Conservation (phyloP, 2,888 invertebrate species). For the Seladonia tumulorum region DNA sequence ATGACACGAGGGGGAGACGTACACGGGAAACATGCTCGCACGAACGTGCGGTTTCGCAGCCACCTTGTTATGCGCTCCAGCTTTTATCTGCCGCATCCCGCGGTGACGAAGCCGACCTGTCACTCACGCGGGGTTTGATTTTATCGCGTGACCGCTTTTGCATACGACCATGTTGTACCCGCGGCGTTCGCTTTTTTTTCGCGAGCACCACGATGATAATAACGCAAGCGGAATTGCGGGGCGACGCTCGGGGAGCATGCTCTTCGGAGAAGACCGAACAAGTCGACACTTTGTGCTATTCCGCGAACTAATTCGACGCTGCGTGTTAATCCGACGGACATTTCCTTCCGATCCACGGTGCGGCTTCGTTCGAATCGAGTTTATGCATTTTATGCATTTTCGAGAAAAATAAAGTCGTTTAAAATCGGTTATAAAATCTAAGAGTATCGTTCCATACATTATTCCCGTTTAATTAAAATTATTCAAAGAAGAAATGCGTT, state of each 20-base stretch:
- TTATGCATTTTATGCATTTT: not conserved
- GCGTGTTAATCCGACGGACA: not conserved
- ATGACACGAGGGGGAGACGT: conserved; percentile 22
- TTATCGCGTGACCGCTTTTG: conserved; percentile 74
- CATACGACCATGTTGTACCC: conserved; percentile 48
- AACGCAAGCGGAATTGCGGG: conserved; percentile 3
- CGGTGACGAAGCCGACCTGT: conserved; percentile 78
- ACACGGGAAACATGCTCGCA: conserved; percentile 35
- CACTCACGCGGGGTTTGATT: conserved; percentile 79
- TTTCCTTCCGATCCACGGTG: not conserved
- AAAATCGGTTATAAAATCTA: too few species aligned
- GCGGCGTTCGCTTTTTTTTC: conserved; percentile 19
- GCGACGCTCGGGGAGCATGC: not conserved
- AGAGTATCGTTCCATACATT: too few species aligned
- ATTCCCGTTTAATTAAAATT: too few species aligned
- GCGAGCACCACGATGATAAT: not conserved
- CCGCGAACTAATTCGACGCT: not conserved
- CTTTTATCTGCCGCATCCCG: conserved; percentile 78
- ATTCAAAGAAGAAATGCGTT: too few species aligned
- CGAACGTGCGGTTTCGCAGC: conserved; percentile 62
- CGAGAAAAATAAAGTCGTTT: too few species aligned
- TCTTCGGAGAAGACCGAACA: not conserved
- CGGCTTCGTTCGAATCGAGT: not conserved
- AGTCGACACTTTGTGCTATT: not conserved
- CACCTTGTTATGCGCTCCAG: conserved; percentile 78